Evolutionary conservation across 2,888 invertebrate genomes (phyloP).

Genomic region (Acanthopleura granulata): DNA sequence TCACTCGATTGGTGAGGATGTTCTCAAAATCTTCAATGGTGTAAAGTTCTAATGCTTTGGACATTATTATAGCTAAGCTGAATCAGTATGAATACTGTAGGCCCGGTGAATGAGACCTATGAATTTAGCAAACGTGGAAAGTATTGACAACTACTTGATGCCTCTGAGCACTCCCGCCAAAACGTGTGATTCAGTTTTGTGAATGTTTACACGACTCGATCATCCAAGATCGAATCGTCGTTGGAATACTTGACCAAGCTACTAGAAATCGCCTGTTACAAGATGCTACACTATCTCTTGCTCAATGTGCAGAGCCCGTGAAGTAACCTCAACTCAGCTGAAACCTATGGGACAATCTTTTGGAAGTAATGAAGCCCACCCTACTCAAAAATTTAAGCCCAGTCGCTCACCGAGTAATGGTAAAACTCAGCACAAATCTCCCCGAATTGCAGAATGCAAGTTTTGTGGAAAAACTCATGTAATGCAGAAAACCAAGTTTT

Average conservation of each 20-base stretch:
- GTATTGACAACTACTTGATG: neutral
- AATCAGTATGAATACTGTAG: neutral
- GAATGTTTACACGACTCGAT: conserved; percentile 9
- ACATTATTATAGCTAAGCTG: neutral
- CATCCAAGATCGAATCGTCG: conserved; percentile 9
- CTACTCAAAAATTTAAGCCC: neutral
- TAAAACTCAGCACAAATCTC: too few relatives aligned
- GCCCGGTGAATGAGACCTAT: conserved; percentile 10
- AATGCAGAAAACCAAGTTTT: too few relatives aligned
- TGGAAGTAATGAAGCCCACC: neutral
- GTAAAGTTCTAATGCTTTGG: neutral
- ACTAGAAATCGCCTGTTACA: conserved; percentile 16
- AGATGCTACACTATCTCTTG: neutral
- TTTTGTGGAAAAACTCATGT: too few relatives aligned
- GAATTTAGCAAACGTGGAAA: conserved; percentile 16
- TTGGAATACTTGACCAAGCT: neutral
- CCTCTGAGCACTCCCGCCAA: neutral
- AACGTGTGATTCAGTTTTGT: conserved; percentile 18
- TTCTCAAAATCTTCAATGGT: conserved; percentile 12
- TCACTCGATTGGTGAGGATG: neutral
- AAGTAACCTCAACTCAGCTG: conserved; percentile 2
- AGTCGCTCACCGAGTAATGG: too few relatives aligned
- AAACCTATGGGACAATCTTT: neutral
- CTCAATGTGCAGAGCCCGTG: neutral
- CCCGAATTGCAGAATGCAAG: too few relatives aligned